These are phyloP conservation scores for Machaerirhynchus nigripectus DNA, from an alignment of 2,113 vertebrate species.

Conservation along the genomic window DNA sequence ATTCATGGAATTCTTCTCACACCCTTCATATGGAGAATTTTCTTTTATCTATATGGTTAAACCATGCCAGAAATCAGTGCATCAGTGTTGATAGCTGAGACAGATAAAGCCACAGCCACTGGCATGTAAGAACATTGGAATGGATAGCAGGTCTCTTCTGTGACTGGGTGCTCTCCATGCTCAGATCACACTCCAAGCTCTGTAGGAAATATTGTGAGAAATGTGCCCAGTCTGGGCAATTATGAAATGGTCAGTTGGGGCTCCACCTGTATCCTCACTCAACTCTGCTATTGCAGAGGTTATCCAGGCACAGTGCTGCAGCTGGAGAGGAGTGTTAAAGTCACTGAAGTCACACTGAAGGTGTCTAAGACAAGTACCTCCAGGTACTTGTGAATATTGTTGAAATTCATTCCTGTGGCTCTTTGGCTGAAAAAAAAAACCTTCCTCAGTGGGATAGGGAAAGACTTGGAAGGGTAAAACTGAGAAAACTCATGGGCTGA, in stretches of 20 bases:
- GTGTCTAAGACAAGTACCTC: neutral
- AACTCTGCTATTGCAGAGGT: neutral
- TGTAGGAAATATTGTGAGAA: neutral
- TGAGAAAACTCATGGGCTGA: fast-evolving
- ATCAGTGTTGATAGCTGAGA: neutral
- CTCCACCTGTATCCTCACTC: neutral
- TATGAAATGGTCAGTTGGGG: neutral
- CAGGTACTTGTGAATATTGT: neutral
- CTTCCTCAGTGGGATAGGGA: neutral
- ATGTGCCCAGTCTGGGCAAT: neutral
- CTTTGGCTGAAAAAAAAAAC: neutral
- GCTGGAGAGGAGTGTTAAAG: neutral
- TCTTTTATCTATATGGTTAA: neutral
- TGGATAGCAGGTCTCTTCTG: neutral
- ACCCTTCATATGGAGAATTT: neutral
- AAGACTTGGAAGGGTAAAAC: neutral
- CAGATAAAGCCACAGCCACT: neutral
- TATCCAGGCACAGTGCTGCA: neutral
- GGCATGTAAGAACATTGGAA: neutral
- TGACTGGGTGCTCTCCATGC: neutral
- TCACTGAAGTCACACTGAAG: neutral
- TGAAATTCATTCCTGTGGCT: neutral
- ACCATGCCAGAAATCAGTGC: neutral
- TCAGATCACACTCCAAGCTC: neutral
- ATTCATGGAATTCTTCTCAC: neutral